phyloP scores from a whole-genome alignment of 2,797 vertebrate genomes.

The Emys orbicularis region DNA sequence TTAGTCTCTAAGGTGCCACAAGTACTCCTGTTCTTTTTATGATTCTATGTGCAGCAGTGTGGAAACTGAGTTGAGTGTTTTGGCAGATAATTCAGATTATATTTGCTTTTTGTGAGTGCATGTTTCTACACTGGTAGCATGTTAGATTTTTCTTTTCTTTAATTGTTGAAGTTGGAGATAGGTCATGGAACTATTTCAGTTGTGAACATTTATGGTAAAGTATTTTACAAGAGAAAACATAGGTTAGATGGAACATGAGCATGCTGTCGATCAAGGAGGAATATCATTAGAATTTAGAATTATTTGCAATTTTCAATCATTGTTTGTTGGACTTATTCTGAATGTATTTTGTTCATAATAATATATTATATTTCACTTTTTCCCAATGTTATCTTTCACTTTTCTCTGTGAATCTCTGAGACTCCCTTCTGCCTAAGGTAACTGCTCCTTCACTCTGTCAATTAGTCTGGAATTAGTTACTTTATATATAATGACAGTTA shows the following conservation, averaged over 20 bases:
- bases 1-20: too few species aligned
- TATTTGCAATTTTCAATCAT: not conserved
- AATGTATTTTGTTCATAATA: not conserved
- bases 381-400: not conserved
- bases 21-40: too few species aligned
- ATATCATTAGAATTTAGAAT: not conserved
- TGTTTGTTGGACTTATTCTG: not conserved
- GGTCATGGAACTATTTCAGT: not conserved
- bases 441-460: constrained; percentile 47
- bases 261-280: not conserved
- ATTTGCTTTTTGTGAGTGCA: not conserved
- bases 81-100: not conserved
- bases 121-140: not conserved
- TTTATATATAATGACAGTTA: constrained; percentile 37
- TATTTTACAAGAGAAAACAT: not conserved
- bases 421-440: constrained; percentile 33
- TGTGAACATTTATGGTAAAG: not conserved
- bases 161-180: not conserved
- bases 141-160: not conserved
- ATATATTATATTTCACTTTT: not conserved
- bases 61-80: not conserved
- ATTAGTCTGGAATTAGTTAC: constrained; percentile 24
- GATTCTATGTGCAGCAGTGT: not conserved
- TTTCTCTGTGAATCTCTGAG: constrained; percentile 19
- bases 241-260: not conserved